Percentiles rank a stretch among this genome's conserved stretches.
Evolutionary conservation across 2,113 vertebrate genomes (phyloP).

Genomic region (Notothenia coriiceps): DNA sequence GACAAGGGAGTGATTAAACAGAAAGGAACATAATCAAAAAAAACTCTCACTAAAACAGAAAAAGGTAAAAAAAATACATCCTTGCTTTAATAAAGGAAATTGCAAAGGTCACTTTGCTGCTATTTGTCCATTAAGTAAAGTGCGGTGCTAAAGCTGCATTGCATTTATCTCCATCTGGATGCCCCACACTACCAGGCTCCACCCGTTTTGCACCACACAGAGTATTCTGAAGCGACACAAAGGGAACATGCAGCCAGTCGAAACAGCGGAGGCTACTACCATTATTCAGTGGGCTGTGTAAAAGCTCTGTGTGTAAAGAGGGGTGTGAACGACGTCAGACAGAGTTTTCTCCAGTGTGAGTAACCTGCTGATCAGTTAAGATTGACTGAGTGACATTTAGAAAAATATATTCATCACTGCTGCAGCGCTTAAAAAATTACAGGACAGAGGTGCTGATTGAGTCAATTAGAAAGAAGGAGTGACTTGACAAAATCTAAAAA

Average conservation of each 20-base stretch:
- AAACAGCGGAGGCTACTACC: conserved; percentile 1
- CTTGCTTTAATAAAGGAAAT: background rate
- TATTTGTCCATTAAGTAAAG: background rate
- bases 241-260: conserved; percentile 23
- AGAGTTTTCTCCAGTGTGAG: background rate
- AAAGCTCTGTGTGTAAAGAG: background rate
- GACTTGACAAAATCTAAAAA: conserved; percentile 45
- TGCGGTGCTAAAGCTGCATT: conserved; percentile 26
- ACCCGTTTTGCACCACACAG: conserved; percentile 42
- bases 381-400: conserved; percentile 26
- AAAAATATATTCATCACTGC: conserved; percentile 13
- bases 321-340: conserved; percentile 22
- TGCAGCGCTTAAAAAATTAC: conserved; percentile 23
- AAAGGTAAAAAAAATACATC: background rate
- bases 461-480: conserved; percentile 49
- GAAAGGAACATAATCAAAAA: background rate
- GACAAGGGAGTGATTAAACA: background rate
- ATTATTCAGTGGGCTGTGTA: conserved; percentile 22
- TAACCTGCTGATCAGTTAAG: conserved; percentile 21
- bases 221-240: conserved; percentile 24
- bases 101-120: background rate
- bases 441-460: conserved; percentile 40
- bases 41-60: background rate
- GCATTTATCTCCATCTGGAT: conserved; percentile 56
- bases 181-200: conserved; percentile 45